These are phyloP conservation scores for Tenualosa thibaudeaui DNA, from an alignment of 2,797 vertebrate genomes.

Conservation along the genomic window DNA sequence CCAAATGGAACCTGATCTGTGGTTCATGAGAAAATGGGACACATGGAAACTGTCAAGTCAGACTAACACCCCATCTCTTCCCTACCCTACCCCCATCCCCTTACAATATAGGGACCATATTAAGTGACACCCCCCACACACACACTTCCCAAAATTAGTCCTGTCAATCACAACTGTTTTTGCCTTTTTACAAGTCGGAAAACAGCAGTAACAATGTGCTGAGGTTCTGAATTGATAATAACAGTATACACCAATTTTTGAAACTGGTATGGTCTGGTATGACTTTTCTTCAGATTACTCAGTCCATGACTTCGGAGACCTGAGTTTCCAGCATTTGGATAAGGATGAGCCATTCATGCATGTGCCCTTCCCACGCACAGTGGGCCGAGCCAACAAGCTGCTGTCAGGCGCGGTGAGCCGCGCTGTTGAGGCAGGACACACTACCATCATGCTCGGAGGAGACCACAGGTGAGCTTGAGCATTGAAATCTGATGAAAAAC, in stretches of 20 bases:
- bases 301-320: slow-evolving; percentile 90
- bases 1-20: slow-evolving; percentile 53
- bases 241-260: neutral
- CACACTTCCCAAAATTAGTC: slow-evolving; percentile 45
- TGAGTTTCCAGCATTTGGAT: slow-evolving; percentile 85
- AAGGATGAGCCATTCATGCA: slow-evolving; percentile 88
- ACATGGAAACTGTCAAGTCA: slow-evolving; percentile 60
- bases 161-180: slow-evolving; percentile 19
- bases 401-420: slow-evolving; percentile 83
- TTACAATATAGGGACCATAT: slow-evolving; percentile 37
- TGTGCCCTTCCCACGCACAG: slow-evolving; percentile 85
- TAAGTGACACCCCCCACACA: slow-evolving; percentile 32
- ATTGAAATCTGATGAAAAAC: neutral
- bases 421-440: slow-evolving; percentile 86
- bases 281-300: slow-evolving; percentile 76
- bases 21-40: slow-evolving; percentile 34
- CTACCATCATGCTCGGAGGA: slow-evolving; percentile 89
- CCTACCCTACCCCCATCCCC: neutral
- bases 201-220: neutral
- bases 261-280: neutral
- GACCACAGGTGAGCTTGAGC: slow-evolving; percentile 89
- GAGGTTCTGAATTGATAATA: neutral
- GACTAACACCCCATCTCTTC: neutral
- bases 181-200: slow-evolving; percentile 1
- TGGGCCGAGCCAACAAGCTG: slow-evolving; percentile 86